These are phyloP conservation scores for Elmis aenea DNA, from an alignment of 2,888 invertebrate genomes.

Conservation along the genomic window DNA sequence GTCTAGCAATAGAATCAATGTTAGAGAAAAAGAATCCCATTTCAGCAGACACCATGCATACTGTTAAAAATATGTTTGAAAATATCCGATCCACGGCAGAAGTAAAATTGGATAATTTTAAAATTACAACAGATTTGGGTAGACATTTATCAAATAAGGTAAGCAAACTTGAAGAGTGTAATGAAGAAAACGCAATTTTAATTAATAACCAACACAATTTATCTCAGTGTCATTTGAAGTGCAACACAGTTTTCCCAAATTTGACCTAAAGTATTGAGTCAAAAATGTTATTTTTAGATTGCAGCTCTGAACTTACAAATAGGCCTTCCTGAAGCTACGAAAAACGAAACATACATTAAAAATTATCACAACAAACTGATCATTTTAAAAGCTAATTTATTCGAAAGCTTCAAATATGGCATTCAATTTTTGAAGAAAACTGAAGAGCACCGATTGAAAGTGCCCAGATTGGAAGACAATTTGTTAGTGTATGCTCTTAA, in stretches of 20 bases:
- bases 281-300: slow-evolving; percentile 18
- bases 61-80: slow-evolving; percentile 32
- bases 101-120: slow-evolving; percentile 27
- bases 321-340: slow-evolving; percentile 43
- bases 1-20: slow-evolving; percentile 47
- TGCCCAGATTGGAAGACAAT: slow-evolving; percentile 40
- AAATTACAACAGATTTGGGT: slow-evolving; percentile 28
- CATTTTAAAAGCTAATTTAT: slow-evolving; percentile 50
- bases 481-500: slow-evolving; percentile 23
- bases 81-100: slow-evolving; percentile 29
- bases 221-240: too few relatives aligned
- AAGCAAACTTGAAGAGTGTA: slow-evolving; percentile 10
- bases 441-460: slow-evolving; percentile 41
- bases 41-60: slow-evolving; percentile 24
- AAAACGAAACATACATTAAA: slow-evolving; percentile 40
- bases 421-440: slow-evolving; percentile 45
- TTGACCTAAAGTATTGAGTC: not conserved
- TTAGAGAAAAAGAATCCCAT: slow-evolving; percentile 39
- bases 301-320: slow-evolving; percentile 49
- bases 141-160: slow-evolving; percentile 44
- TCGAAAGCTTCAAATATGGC: slow-evolving; percentile 49
- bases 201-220: not conserved
- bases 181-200: not conserved
- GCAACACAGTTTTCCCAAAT: too few relatives aligned
- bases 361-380: slow-evolving; percentile 44